phyloP scores from a whole-genome alignment of 2,797 vertebrate genomes.

The Propithecus perrieri region DNA sequence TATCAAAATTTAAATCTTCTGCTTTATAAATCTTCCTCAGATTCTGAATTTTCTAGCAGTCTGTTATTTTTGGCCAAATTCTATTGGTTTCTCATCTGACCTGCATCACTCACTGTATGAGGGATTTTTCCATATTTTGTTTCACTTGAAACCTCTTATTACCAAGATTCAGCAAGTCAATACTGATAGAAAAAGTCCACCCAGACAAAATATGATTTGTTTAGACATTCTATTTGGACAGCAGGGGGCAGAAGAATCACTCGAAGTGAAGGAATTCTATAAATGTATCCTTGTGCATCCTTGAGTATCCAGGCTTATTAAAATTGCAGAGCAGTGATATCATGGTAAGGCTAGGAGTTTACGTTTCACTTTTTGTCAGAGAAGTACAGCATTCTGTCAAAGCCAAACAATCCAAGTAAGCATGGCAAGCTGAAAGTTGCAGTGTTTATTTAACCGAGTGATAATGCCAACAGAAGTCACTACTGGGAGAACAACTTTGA shows the following conservation, averaged over 20 bases:
- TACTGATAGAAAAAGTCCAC: neutral
- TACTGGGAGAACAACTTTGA: slow-evolving; percentile 61
- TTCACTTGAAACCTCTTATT: neutral
- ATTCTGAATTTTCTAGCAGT: fast-evolving
- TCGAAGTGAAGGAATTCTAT: fast-evolving
- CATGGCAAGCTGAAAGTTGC: slow-evolving; percentile 35
- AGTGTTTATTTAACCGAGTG: slow-evolving; percentile 72
- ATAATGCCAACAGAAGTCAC: slow-evolving; percentile 67
- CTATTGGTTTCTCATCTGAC: neutral
- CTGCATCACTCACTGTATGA: neutral
- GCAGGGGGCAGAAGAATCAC: slow-evolving; percentile 80
- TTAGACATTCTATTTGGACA: slow-evolving; percentile 19
- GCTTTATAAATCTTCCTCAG: neutral
- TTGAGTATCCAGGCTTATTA: neutral
- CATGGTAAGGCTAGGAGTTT: slow-evolving; percentile 47
- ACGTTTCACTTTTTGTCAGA: slow-evolving; percentile 64
- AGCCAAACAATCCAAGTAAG: slow-evolving; percentile 66
- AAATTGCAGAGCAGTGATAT: slow-evolving; percentile 49
- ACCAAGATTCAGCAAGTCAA: fast-evolving
- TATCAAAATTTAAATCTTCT: neutral
- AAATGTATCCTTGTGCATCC: neutral
- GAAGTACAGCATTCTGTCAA: slow-evolving; percentile 72
- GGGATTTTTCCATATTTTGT: neutral
- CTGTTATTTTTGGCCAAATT: neutral
- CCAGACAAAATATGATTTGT: neutral